Evolutionary conservation across 1,140 invertebrate genomes (phyloP).

Genomic region (Drosophila lowei): DNA sequence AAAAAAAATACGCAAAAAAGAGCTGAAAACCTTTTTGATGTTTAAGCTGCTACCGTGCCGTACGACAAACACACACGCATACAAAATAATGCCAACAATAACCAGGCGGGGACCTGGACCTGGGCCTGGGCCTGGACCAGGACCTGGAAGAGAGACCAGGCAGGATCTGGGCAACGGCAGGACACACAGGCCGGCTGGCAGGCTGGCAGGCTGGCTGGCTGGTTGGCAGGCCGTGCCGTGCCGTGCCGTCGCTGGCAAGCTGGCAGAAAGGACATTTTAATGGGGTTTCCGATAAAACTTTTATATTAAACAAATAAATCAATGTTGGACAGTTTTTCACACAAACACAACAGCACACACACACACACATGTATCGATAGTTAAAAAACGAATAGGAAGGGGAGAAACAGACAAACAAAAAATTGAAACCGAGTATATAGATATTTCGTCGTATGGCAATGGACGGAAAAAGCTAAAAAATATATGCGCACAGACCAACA

Average conservation of each 20-base stretch:
- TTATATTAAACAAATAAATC: constrained; percentile 83
- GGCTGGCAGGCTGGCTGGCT: constrained; percentile 40
- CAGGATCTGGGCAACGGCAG: constrained; percentile 25
- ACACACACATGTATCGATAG: constrained; percentile 57
- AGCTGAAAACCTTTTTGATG: constrained; percentile 78
- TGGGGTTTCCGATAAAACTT: constrained; percentile 82
- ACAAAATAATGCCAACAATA: constrained; percentile 23
- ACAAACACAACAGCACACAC: constrained; percentile 54
- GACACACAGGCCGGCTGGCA: constrained; percentile 25
- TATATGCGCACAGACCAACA: constrained; percentile 54
- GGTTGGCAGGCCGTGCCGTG: constrained; percentile 16
- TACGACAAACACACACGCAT: constrained; percentile 65
- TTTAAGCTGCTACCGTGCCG: constrained; percentile 64
- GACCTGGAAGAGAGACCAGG: constrained; percentile 19
- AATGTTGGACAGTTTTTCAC: constrained; percentile 78
- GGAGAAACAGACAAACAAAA: constrained; percentile 40
- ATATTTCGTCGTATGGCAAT: constrained; percentile 64
- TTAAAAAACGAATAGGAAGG: constrained; percentile 44
- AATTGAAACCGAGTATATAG: constrained; percentile 60
- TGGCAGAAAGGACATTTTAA: constrained; percentile 82
- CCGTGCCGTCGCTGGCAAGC: constrained; percentile 57
- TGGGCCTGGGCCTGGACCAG: not conserved
- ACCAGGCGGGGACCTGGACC: constrained; percentile 15
- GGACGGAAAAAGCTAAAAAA: constrained; percentile 77
- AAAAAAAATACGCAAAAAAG: constrained; percentile 69